Evolutionary conservation across 2,113 vertebrate genomes (phyloP), one percentile per base, ranked within the genome.

Genomic region (Forbesichthys agassizii): DNA sequence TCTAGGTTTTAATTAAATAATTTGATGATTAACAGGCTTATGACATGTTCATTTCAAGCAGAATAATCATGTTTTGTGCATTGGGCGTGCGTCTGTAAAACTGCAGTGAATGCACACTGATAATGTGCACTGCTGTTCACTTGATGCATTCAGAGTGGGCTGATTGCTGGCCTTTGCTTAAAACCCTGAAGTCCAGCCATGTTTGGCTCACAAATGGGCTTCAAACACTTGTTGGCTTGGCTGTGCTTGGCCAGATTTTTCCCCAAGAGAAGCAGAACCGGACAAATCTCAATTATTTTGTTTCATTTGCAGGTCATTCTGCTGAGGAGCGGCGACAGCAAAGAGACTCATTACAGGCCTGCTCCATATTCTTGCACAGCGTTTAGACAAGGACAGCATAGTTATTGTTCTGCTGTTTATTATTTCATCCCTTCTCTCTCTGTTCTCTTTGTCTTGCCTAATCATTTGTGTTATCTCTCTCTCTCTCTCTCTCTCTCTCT

Each of bases 291-390:
- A 58, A 1, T 18, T 68, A 68, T 55, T 84, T 80, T 79, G 78
- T 86, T 74, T 57, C 11, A 56, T 80, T 73, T 46, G 74, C 64
- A 53, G 79, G 75, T 73, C 59, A 20, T 61, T 77, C 72, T 62
- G 48, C 64, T 5, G 20, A 42, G 66, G 71, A 74, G 73, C 48
- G 12, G 49, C 61, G 72, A 56, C 36, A 59, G 42, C 65, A 79
- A 69, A 80, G 85, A 58, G 48, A 73, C 70, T 72, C 72, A 75
- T 84, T 81, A 82, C 80, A 75, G 64, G 66, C 42, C 16, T 4
- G 64, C 64, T 70, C 66, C 63, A 61, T 74, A 67, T 81, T 85
- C 53, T 52, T 54, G 48, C 47, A 18, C 48, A 51, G 68, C 58
- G 49, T 64, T 65, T 75, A 47, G 63, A 81, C 55, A 56, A 60